A percentile compares a stretch with the other conserved stretches of the same genome.
phyloP scores from a whole-genome alignment of 2,797 vertebrate species.

The Sebastolobus alascanus region DNA sequence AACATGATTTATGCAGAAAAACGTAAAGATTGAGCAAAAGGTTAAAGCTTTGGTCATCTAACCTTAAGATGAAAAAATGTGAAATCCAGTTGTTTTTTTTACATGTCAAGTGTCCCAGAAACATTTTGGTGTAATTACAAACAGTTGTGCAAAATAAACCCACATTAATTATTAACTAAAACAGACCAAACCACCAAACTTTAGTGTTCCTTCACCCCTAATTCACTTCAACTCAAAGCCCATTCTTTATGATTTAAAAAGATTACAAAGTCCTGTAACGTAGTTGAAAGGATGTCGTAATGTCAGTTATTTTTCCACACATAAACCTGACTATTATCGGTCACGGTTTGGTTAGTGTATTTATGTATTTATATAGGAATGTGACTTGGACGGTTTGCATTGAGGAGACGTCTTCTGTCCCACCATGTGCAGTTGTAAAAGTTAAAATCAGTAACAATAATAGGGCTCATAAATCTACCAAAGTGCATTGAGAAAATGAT shows the following conservation, averaged over 20 bases:
- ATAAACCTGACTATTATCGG: not conserved
- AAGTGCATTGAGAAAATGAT: not conserved
- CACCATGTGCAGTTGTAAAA: not conserved
- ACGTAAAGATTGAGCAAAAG: not conserved
- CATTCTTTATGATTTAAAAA: not conserved
- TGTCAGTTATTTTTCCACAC: not conserved
- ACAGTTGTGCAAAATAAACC: not conserved
- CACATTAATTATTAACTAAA: not conserved
- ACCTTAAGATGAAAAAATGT: not conserved
- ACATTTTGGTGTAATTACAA: not conserved
- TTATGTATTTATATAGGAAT: not conserved
- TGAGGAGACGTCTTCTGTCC: not conserved
- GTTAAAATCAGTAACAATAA: not conserved
- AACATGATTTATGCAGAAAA: not conserved
- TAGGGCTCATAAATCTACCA: not conserved
- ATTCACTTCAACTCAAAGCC: not conserved
- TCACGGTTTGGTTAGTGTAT: not conserved
- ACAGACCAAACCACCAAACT: not conserved
- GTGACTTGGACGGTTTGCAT: not conserved
- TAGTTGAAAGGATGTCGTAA: not conserved
- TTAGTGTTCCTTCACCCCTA: not conserved
- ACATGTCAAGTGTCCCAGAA: not conserved
- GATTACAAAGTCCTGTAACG: not conserved
- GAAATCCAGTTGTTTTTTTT: not conserved
- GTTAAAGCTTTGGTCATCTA: conserved; percentile 13